Conservation (phyloP, 2,888 invertebrate species). For the Griposia aprilina region DNA sequence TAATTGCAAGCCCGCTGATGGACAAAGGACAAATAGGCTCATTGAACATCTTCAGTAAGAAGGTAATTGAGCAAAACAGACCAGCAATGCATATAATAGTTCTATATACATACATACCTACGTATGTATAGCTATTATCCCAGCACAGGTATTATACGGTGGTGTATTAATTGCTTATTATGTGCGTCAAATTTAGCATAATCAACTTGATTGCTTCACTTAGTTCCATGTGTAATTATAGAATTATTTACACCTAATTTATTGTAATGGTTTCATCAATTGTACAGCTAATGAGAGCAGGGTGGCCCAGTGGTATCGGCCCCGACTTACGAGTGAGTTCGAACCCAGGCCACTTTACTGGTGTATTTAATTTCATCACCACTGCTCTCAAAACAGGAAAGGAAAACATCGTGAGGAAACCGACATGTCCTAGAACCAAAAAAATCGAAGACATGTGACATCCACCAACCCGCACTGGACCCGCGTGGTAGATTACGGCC, state of each 20-base stretch:
- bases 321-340: no score
- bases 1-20: constrained; percentile 1
- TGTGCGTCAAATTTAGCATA: constrained; percentile 69
- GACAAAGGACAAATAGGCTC: constrained; percentile 50
- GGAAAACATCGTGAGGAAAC: no score
- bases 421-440: no score
- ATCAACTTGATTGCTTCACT: constrained; percentile 67
- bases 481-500: no score
- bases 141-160: constrained; percentile 47
- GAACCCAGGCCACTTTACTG: no score
- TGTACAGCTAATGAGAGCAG: neutral
- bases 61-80: constrained; percentile 48
- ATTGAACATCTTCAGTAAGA: constrained; percentile 43
- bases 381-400: no score
- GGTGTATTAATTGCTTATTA: constrained; percentile 70
- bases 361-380: no score
- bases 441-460: no score
- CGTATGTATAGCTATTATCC: constrained; percentile 25
- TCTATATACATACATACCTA: neutral
- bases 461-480: no score
- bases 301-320: no score
- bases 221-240: constrained; percentile 25
- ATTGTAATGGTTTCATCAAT: neutral
- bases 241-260: constrained; percentile 26
- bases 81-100: constrained; percentile 11